phyloP scores from a whole-genome alignment of 2,888 invertebrate genomes.

The Catotricha subobsoleta region DNA sequence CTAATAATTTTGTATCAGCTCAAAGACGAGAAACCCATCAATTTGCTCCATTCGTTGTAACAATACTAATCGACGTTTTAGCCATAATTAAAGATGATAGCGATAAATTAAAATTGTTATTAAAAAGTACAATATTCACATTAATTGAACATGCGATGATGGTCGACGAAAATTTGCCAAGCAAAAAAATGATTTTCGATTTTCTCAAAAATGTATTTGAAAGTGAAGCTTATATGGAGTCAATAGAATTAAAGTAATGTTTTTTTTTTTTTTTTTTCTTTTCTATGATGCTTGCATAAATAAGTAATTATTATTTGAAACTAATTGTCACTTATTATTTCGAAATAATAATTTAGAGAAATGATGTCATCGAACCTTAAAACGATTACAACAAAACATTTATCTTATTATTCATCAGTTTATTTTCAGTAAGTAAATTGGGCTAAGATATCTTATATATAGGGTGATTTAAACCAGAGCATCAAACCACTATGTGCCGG shows the following conservation, averaged over 20 bases:
- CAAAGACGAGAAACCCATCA: slow-evolving; percentile 23
- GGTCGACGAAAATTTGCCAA: slow-evolving; percentile 25
- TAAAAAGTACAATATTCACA: slow-evolving; percentile 19
- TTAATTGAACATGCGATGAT: slow-evolving; percentile 28
- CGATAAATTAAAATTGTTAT: slow-evolving; percentile 16
- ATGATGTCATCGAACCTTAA: slow-evolving; percentile 18
- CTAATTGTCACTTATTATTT: neutral
- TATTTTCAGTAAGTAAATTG: slow-evolving; percentile 10
- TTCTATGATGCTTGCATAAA: neutral
- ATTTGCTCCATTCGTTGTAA: slow-evolving; percentile 22
- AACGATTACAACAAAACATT: slow-evolving; percentile 22
- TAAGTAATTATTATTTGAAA: neutral
- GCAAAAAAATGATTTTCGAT: slow-evolving; percentile 19
- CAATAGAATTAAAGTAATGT: slow-evolving; percentile 13
- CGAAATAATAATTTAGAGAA: neutral
- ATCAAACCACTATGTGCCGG: too few species aligned
- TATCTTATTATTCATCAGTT: slow-evolving; percentile 22
- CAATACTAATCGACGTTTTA: slow-evolving; percentile 22
- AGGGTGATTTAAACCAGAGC: too few species aligned
- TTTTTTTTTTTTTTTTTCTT: neutral
- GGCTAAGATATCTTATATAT: too few species aligned
- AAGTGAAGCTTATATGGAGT: slow-evolving; percentile 15
- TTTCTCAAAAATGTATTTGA: slow-evolving; percentile 18
- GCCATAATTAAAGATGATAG: slow-evolving; percentile 12
- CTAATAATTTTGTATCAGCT: slow-evolving; percentile 20